phyloP scores from a whole-genome alignment of 2,888 invertebrate genomes.

The Aporophyla nigra region DNA sequence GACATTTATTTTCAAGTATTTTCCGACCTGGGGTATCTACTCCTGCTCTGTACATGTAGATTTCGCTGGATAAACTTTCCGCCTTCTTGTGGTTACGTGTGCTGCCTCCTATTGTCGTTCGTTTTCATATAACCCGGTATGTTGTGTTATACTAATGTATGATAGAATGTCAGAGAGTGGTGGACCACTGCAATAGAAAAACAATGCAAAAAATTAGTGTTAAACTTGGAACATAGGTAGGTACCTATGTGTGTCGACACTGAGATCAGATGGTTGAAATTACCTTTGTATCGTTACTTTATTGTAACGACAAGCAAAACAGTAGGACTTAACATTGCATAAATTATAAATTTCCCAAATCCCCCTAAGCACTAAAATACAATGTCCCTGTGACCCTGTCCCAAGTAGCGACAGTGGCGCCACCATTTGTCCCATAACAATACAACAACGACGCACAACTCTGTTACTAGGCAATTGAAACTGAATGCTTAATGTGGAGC shows the following conservation, averaged over 20 bases:
- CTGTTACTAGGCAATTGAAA: conserved; percentile 41
- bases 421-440: conserved; percentile 26
- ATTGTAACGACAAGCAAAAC: background rate
- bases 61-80: background rate
- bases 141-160: background rate
- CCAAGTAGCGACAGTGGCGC: conserved; percentile 23
- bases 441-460: conserved; percentile 27
- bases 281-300: background rate
- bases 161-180: background rate
- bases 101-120: background rate
- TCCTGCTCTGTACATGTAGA: background rate
- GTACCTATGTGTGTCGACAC: too few species aligned
- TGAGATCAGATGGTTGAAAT: too few species aligned
- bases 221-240: background rate
- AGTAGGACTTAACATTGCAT: background rate
- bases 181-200: background rate
- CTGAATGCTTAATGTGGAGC: conserved; percentile 47
- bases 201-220: background rate
- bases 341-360: background rate
- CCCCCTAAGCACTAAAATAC: background rate
- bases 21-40: too few species aligned
- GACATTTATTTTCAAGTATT: too few species aligned
- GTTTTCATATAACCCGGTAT: background rate
- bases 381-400: background rate
- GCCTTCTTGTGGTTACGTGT: background rate